A percentile compares a stretch with the other conserved stretches of the same genome.
phyloP scores from a whole-genome alignment of 2,888 invertebrate species.

The Minunthozetes semirufus region DNA sequence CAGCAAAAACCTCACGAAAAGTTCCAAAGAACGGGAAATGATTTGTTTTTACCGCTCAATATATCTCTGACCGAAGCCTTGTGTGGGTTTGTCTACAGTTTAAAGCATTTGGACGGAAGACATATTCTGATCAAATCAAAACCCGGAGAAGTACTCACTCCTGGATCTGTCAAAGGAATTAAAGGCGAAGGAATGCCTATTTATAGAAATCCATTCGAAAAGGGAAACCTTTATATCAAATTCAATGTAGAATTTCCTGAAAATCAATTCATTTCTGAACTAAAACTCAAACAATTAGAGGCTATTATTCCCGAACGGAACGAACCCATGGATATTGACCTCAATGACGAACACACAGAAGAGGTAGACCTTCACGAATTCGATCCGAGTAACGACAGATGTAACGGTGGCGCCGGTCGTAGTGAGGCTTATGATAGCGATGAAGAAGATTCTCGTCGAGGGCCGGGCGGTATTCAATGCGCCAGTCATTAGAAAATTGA shows the following conservation, averaged over 20 bases:
- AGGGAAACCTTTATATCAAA: conserved; percentile 76
- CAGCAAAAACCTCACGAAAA: conserved; percentile 69
- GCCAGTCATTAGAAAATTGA: conserved; percentile 60
- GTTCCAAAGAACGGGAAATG: conserved; percentile 70
- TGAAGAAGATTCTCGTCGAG: conserved; percentile 56
- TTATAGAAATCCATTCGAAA: conserved; percentile 72
- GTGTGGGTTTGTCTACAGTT: conserved; percentile 74
- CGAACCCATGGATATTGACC: conserved; percentile 47
- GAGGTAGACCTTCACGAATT: conserved; percentile 74
- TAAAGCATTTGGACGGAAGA: conserved; percentile 84
- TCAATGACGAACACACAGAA: conserved; percentile 72
- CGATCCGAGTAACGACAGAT: conserved; percentile 53
- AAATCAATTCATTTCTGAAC: conserved; percentile 66
- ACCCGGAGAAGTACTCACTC: conserved; percentile 74
- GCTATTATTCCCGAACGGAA: conserved; percentile 12
- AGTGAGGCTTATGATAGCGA: conserved; percentile 68
- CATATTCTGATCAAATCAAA: conserved; percentile 68
- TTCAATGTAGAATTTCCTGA: conserved; percentile 80
- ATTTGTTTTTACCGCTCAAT: conserved; percentile 60
- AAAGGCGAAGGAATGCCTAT: conserved; percentile 84
- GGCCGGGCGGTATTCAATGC: conserved; percentile 64
- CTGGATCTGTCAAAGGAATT: conserved; percentile 63
- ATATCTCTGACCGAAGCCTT: conserved; percentile 78
- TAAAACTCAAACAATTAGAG: conserved; percentile 49
- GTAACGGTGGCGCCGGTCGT: conserved; percentile 50